These are phyloP conservation scores for Luperina nickerlii DNA, from an alignment of 2,888 invertebrate genomes.

Conservation along the genomic window DNA sequence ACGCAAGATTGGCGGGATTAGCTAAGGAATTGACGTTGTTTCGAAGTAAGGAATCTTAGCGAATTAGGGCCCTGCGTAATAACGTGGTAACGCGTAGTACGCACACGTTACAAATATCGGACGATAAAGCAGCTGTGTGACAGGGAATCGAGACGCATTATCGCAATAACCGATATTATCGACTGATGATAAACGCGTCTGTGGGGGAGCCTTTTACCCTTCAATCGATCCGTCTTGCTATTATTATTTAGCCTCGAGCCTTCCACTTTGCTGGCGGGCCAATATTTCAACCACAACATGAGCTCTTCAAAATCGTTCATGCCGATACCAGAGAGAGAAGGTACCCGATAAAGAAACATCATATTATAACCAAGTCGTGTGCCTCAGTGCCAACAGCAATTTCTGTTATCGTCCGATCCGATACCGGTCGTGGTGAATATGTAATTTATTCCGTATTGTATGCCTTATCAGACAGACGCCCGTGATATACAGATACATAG, in stretches of 20 bases:
- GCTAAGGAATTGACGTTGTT: no score
- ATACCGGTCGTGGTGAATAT: slow-evolving; percentile 17
- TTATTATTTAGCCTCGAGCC: background rate
- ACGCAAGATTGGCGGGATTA: no score
- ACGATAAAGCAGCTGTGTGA: no score
- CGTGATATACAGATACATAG: background rate
- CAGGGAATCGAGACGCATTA: no score
- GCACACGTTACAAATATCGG: no score
- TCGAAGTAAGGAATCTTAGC: no score
- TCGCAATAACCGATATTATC: no score
- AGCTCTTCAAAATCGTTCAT: background rate
- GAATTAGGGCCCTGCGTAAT: no score
- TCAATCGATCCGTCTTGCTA: background rate
- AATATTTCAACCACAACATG: background rate
- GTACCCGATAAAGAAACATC: no score
- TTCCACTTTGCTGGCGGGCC: background rate
- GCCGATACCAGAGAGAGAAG: background rate
- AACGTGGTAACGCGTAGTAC: no score
- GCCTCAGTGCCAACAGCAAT: background rate
- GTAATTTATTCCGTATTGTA: background rate
- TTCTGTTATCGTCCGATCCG: slow-evolving; percentile 11
- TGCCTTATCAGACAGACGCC: slow-evolving; percentile 19
- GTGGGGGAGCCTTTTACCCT: background rate
- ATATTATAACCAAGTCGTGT: slow-evolving; percentile 1
- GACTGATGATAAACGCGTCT: no score